Evolutionary conservation across 1,140 invertebrate species (phyloP).

Genomic region (Zaprionus ghesquierei): DNA sequence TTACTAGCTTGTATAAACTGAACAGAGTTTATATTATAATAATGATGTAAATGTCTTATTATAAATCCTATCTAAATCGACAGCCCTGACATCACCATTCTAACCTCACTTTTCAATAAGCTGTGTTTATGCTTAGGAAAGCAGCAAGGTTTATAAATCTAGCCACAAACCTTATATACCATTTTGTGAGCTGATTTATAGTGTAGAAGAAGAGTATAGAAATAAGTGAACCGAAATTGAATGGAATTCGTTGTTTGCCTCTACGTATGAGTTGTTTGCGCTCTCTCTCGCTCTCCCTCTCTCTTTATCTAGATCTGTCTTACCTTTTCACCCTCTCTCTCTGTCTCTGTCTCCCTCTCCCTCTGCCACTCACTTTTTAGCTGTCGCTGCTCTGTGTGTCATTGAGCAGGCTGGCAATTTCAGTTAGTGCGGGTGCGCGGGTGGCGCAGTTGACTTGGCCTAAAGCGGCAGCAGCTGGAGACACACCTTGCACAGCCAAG

Average conservation of each 20-base stretch:
- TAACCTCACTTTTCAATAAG: no score
- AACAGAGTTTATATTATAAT: no score
- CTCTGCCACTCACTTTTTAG: neutral
- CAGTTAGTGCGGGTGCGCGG: slow-evolving; percentile 31
- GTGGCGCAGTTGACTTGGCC: slow-evolving; percentile 11
- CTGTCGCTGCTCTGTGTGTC: neutral
- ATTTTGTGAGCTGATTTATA: no score
- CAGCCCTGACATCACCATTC: no score
- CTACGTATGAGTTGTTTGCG: neutral
- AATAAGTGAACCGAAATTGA: neutral
- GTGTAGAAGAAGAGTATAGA: no score
- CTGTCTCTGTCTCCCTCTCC: neutral
- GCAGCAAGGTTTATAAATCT: no score
- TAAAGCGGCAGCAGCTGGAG: slow-evolving; percentile 38
- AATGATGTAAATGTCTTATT: no score
- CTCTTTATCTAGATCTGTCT: neutral
- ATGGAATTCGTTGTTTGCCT: neutral
- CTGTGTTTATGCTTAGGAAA: no score
- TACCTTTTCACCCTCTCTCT: neutral
- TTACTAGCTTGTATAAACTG: no score
- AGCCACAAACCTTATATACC: no score
- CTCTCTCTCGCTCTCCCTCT: neutral
- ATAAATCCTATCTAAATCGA: no score
- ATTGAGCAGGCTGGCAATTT: slow-evolving; percentile 4
- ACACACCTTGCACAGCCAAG: slow-evolving; percentile 64